Base-by-base conservation (phyloP, 2,797 vertebrate species). In the Phalloptychus januarius region DNA sequence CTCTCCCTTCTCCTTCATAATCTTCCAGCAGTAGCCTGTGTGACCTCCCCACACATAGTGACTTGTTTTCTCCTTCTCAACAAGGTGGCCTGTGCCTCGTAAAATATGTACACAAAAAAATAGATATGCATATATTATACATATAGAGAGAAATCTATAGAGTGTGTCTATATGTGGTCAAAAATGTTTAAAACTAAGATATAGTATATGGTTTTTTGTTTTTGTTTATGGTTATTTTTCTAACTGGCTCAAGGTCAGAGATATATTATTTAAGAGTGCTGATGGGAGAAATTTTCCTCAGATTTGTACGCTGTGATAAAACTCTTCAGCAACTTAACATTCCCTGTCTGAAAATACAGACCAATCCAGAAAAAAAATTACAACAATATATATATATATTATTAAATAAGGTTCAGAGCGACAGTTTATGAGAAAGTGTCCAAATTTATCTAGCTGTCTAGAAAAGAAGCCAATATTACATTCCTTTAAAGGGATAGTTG, bases 31-130 rank as follows among this genome's bases (percentile, higher is more conserved):
- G 83, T 93, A 90, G 87, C 91, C 85, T 91, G 89, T 91, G 87
- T 88, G 83, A 89, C 82, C 86, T 86, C 86, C 88, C 83, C 74
- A 80, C 90, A 90, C 85, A 91, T 89, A 93, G 92, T 96, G 96
- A 96, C 93, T 95, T 93, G 94, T 95, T 95, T 96, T 95, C 94
- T 96, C 93, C 95, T 96, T 96, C 96, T 92, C 87, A 96, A 96
- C 85, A 97, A 96, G 95, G 95, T 96, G 97, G 96, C 96, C 94
- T 97, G 97, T 98, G 97, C 97, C 97, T 99, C 96, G 79, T 90
- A 85, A 96, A 96, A 96, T 95, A 95, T 93, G 95, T 97, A 96
- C 95, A 94, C 95, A 92, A 92, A 93, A 93, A 92, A 84, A 94
- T 94, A 94, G 91, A 95, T 92, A 94, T 93, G 89, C 91, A 94